Evolutionary conservation across 2,888 invertebrate genomes (phyloP).

Genomic region (Melieria omissa): DNA sequence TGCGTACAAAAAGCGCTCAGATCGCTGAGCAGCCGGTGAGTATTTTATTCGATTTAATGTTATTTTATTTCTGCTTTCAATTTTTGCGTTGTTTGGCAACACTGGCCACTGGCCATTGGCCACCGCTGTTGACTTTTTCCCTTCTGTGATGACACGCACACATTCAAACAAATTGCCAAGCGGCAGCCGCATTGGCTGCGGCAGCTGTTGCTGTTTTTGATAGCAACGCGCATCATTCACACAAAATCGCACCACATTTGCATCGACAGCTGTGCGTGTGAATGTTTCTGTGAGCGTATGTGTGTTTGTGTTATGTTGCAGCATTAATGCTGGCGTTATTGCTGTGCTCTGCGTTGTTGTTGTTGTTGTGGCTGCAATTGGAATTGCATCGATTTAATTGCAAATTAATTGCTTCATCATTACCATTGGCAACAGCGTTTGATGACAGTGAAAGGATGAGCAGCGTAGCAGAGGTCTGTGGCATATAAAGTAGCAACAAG

Average conservation of each 20-base stretch:
- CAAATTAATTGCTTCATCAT: slow-evolving; percentile 25
- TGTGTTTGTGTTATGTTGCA: slow-evolving; percentile 1
- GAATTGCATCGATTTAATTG: slow-evolving; percentile 7
- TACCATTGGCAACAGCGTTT: too few relatives aligned
- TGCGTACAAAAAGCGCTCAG: background rate
- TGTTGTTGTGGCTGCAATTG: background rate
- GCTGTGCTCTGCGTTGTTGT: background rate
- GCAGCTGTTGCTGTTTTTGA: slow-evolving; percentile 17
- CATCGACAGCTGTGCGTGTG: background rate
- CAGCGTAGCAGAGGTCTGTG: background rate
- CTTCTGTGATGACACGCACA: background rate
- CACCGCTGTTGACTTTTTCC: slow-evolving; percentile 20
- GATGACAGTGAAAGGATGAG: background rate
- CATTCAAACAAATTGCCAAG: background rate
- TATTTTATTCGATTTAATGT: background rate
- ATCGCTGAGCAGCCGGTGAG: background rate
- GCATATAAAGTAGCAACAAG: slow-evolving; percentile 1
- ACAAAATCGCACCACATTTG: background rate
- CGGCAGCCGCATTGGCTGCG: background rate
- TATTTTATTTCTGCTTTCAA: background rate
- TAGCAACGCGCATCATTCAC: slow-evolving; percentile 28
- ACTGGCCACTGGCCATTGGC: background rate
- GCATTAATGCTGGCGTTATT: background rate
- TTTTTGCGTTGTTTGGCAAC: too few relatives aligned
- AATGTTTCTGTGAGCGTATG: background rate